These are phyloP conservation scores for Hepsetus odoe DNA, from an alignment of 2,113 vertebrate genomes.

Conservation along the genomic window DNA sequence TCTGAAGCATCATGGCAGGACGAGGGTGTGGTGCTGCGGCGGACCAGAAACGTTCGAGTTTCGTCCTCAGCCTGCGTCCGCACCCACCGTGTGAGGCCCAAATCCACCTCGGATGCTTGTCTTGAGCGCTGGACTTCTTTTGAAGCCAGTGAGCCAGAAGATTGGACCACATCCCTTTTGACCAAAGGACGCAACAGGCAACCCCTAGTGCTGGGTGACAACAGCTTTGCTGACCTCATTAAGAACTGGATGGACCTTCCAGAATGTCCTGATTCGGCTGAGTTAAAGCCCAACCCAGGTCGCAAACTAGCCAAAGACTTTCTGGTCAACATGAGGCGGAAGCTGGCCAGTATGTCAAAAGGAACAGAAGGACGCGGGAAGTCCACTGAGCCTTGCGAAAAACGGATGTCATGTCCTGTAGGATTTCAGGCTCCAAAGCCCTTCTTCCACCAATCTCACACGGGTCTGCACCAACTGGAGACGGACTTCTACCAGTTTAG, in stretches of 20 bases:
- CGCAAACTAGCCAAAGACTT: constrained; percentile 88
- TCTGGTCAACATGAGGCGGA: constrained; percentile 86
- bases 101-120: constrained; percentile 93
- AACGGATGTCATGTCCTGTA: constrained; percentile 90
- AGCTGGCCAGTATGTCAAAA: constrained; percentile 83
- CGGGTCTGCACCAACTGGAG: constrained; percentile 82
- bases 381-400: constrained; percentile 64
- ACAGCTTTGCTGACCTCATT: constrained; percentile 96
- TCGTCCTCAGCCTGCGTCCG: constrained; percentile 79
- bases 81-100: constrained; percentile 82
- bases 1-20: constrained; percentile 91
- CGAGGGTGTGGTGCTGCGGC: constrained; percentile 79
- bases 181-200: constrained; percentile 92
- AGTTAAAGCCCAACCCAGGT: constrained; percentile 66
- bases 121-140: constrained; percentile 89
- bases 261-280: constrained; percentile 78
- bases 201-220: constrained; percentile 93
- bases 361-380: constrained; percentile 66
- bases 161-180: constrained; percentile 91
- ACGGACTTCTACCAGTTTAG: constrained; percentile 86
- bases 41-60: constrained; percentile 76
- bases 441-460: constrained; percentile 89
- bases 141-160: constrained; percentile 79
- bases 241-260: constrained; percentile 99
- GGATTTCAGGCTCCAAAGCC: constrained; percentile 79